Evolutionary conservation across 2,797 vertebrate genomes (phyloP).

Genomic region (Clarias fuscus): DNA sequence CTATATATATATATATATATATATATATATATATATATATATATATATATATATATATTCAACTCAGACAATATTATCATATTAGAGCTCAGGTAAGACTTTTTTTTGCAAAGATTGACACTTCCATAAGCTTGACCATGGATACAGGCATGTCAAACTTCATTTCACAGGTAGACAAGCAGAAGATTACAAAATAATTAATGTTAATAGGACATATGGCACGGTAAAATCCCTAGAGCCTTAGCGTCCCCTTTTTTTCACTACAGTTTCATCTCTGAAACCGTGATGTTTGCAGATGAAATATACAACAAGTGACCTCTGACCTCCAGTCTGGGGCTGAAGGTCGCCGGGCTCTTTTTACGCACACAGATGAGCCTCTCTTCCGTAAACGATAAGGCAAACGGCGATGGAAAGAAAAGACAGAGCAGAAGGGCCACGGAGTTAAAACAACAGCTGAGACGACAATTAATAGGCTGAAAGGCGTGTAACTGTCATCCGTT

Average conservation of each 20-base stretch:
- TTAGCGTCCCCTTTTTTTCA: constrained; percentile 48
- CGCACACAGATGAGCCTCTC: constrained; percentile 80
- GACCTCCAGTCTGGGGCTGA: constrained; percentile 73
- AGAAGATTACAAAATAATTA: constrained; percentile 79
- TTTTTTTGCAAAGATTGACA: constrained; percentile 33
- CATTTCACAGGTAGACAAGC: constrained; percentile 83
- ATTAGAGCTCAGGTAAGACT: constrained; percentile 17
- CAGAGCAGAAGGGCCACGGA: constrained; percentile 73
- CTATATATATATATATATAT: too few species aligned
- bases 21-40: too few species aligned
- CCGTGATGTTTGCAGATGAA: constrained; percentile 66
- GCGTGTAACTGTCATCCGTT: constrained; percentile 81
- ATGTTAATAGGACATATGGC: constrained; percentile 78
- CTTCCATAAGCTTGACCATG: constrained; percentile 60
- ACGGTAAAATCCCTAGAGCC: constrained; percentile 69
- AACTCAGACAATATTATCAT: background rate
- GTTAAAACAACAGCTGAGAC: constrained; percentile 84
- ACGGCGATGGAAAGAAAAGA: constrained; percentile 66
- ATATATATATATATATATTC: too few species aligned
- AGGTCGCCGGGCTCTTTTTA: constrained; percentile 77
- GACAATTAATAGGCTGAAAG: constrained; percentile 81
- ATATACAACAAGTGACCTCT: constrained; percentile 77
- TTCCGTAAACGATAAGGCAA: constrained; percentile 80
- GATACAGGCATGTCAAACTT: constrained; percentile 79
- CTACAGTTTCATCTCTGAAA: constrained; percentile 44